These are phyloP conservation scores for Agelas oroides DNA, from an alignment of 37 sponge, comb jelly and placozoan species.

Conservation along the genomic window DNA sequence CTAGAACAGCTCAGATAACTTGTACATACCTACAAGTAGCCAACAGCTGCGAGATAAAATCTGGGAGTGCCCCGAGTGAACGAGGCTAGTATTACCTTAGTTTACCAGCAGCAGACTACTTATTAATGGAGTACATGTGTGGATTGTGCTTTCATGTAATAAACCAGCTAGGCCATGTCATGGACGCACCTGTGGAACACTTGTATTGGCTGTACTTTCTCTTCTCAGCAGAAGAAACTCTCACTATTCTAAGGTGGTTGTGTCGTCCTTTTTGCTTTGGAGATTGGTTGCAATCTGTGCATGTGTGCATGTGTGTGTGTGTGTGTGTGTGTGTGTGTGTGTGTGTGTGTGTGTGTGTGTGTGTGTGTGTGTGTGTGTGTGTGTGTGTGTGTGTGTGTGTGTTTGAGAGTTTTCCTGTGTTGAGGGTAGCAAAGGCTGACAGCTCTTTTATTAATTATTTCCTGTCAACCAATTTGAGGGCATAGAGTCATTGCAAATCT, in stretches of 20 bases:
- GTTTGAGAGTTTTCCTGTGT: not conserved
- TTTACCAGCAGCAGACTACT: too few species aligned
- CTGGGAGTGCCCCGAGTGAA: too few species aligned
- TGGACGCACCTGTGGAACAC: not conserved
- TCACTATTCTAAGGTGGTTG: slow-evolving; percentile 14
- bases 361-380: not conserved
- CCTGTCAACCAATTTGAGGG: too few species aligned
- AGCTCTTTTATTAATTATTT: too few species aligned
- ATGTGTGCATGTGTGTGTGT: not conserved
- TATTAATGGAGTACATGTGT: too few species aligned
- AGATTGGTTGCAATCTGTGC: not conserved
- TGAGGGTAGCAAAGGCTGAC: too few species aligned
- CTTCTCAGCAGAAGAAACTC: slow-evolving; percentile 72
- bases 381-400: slow-evolving; percentile 11
- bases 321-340: slow-evolving; percentile 14
- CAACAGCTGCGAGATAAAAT: too few species aligned
- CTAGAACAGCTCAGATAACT: too few species aligned
- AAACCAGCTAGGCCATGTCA: not conserved
- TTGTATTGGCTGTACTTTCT: slow-evolving; percentile 56
- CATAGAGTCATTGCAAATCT: too few species aligned
- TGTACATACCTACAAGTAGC: too few species aligned
- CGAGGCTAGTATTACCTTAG: too few species aligned
- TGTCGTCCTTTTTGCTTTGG: not conserved
- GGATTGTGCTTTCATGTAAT: too few species aligned
- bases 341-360: slow-evolving; percentile 2